A percentile compares a stretch with the other conserved stretches of the same genome.
Conservation (phyloP, 1,140 invertebrate genomes). For the Pachypeltis micranthus region DNA sequence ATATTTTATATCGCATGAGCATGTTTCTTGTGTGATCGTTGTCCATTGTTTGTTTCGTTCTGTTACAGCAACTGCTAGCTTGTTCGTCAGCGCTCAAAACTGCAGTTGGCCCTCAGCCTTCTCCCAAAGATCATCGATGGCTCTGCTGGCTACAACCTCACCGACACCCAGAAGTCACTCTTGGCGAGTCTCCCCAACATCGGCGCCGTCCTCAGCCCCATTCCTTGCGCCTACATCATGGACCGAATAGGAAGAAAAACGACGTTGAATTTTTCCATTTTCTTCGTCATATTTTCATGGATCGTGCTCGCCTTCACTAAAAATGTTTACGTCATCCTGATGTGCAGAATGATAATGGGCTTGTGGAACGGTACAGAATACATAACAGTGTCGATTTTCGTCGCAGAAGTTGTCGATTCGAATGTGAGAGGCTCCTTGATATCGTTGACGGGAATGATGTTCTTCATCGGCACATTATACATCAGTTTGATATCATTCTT, state of each 20-base stretch:
- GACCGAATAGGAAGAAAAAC: slow-evolving; percentile 60
- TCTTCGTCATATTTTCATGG: slow-evolving; percentile 35
- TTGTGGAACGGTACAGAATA: slow-evolving; percentile 58
- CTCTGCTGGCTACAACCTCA: neutral
- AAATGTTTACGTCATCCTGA: slow-evolving; percentile 11
- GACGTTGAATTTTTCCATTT: slow-evolving; percentile 54
- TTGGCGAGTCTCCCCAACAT: slow-evolving; percentile 19
- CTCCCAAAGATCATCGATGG: slow-evolving; percentile 14
- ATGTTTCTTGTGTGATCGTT: too few relatives aligned
- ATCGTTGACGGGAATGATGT: slow-evolving; percentile 66
- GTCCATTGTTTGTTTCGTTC: too few relatives aligned
- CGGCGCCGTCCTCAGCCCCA: slow-evolving; percentile 26
- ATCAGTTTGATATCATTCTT: slow-evolving; percentile 57
- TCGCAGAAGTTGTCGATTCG: slow-evolving; percentile 41
- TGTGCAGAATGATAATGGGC: slow-evolving; percentile 37
- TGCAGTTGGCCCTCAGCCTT: slow-evolving; percentile 7
- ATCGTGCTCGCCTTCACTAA: slow-evolving; percentile 40
- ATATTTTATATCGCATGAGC: too few relatives aligned
- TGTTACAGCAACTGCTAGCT: neutral
- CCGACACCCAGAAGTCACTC: slow-evolving; percentile 12
- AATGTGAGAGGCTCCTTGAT: slow-evolving; percentile 35
- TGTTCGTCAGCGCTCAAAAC: neutral
- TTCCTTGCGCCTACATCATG: slow-evolving; percentile 38
- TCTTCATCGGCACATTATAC: slow-evolving; percentile 59
- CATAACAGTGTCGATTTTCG: slow-evolving; percentile 52